Conservation (phyloP, 2,113 vertebrate genomes). For the Mungos mungo region DNA sequence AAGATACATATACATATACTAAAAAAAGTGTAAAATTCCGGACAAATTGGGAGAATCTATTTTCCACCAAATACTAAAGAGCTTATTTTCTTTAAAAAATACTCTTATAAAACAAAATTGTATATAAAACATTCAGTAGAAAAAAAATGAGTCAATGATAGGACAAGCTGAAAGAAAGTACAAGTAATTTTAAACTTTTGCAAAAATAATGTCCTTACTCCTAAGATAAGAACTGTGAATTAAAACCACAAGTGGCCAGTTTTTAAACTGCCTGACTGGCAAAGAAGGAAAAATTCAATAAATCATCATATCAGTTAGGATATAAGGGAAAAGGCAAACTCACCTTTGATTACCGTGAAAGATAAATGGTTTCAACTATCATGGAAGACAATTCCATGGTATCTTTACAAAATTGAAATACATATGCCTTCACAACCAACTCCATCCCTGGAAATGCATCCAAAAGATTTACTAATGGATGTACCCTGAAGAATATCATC, state of each 20-base stretch:
- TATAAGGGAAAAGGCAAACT: not conserved
- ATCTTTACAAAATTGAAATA: not conserved
- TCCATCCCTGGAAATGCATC: not conserved
- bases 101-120: not conserved
- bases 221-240: not conserved
- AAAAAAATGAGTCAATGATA: not conserved
- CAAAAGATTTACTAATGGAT: not conserved
- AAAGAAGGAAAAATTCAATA: not conserved
- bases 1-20: not conserved
- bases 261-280: not conserved
- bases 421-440: not conserved
- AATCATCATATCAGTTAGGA: not conserved
- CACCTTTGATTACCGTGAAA: not conserved
- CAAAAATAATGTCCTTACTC: not conserved
- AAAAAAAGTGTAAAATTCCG: not conserved
- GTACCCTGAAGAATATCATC: not conserved
- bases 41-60: not conserved
- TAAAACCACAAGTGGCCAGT: not conserved
- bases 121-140: not conserved
- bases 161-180: not conserved
- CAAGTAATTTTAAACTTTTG: not conserved
- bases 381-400: not conserved
- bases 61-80: not conserved
- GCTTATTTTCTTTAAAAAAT: not conserved
- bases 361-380: not conserved